Conservation (phyloP, 1,140 invertebrate genomes). For the Cephus cinctus region DNA sequence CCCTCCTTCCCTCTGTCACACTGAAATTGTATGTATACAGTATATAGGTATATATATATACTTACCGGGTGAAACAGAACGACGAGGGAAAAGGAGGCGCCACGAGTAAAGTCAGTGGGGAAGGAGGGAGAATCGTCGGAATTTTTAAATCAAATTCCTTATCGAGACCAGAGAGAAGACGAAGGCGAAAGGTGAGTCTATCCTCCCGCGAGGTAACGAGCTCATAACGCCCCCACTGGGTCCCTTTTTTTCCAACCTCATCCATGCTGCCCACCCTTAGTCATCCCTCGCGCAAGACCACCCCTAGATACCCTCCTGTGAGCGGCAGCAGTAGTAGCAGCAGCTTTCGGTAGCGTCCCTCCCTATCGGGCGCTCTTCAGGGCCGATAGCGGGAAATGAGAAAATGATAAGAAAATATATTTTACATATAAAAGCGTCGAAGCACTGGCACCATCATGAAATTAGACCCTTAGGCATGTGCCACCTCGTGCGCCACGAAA, state of each 20-base stretch:
- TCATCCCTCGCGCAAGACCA: not conserved
- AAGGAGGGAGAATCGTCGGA: constrained; percentile 38
- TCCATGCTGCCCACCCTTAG: constrained; percentile 8
- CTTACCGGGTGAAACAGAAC: too few species aligned
- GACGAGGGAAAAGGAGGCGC: too few species aligned
- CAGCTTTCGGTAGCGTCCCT: constrained; percentile 6
- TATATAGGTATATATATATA: too few species aligned
- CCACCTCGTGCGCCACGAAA: too few species aligned
- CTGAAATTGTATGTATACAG: too few species aligned
- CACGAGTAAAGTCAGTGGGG: too few species aligned
- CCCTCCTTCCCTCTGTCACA: too few species aligned
- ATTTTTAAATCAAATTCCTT: constrained; percentile 51
- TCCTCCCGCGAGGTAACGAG: constrained; percentile 42
- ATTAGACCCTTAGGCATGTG: too few species aligned
- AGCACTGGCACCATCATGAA: too few species aligned
- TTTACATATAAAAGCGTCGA: too few species aligned
- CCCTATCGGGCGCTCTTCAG: constrained; percentile 13
- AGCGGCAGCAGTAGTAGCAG: constrained; percentile 17
- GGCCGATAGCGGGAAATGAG: constrained; percentile 26
- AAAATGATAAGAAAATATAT: constrained; percentile 31
- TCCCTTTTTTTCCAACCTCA: constrained; percentile 17
- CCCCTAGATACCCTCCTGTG: not conserved
- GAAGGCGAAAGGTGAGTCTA: constrained; percentile 41
- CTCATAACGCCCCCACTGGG: constrained; percentile 25
- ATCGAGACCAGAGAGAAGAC: constrained; percentile 23